Evolutionary conservation across 2,113 vertebrate genomes (phyloP), one percentile per base, ranked within the genome.

Genomic region (Apteryx mantelli): DNA sequence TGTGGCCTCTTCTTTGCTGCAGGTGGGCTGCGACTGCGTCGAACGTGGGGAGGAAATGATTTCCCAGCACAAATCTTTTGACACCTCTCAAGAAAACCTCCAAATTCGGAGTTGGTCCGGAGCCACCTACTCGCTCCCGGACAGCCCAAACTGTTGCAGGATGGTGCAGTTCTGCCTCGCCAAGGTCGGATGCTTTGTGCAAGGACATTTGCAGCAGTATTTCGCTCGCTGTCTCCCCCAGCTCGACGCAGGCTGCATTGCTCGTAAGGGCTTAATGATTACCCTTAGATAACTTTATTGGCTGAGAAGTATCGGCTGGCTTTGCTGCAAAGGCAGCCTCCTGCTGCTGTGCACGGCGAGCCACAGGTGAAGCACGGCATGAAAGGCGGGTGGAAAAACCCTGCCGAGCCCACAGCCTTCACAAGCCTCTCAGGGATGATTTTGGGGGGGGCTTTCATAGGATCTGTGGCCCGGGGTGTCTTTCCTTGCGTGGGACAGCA

Each of bases 261-360:
- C 89, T 97, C 30, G 2, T 74, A 42, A 95, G 95, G 73, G 42
- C 64, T 93, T 87, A 93, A 88, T 95, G 94, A 96, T 96, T 50
- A 78, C 93, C 83, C 93, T 84, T 5, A 66, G 96, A 86, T 79
- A 92, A 92, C 95, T 93, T 92, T 69, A 93, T 94, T 93, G 95
- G 93, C 93, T 75, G 89, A 53, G 89, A 79, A 82, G 85, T 88
- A 90, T 94, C 21, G 93, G 91, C 93, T 65, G 76, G 32, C 68
- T 68, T 13, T 91, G 95, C 96, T 84, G 88, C 94, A 88, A 58
- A 85, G 9, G 28, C 79, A 70, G 2, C 68, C 76, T 86, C 86
- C 73, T 36, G 65, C 71, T n/a, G 13, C 64, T 3, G 56, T n/a
- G 65, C 5, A 0, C 15, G 21, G 63, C 38, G 81, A 36, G 82